These are phyloP conservation scores for Ormyrus thymus DNA, from an alignment of 2,888 invertebrate species.

Conservation along the genomic window DNA sequence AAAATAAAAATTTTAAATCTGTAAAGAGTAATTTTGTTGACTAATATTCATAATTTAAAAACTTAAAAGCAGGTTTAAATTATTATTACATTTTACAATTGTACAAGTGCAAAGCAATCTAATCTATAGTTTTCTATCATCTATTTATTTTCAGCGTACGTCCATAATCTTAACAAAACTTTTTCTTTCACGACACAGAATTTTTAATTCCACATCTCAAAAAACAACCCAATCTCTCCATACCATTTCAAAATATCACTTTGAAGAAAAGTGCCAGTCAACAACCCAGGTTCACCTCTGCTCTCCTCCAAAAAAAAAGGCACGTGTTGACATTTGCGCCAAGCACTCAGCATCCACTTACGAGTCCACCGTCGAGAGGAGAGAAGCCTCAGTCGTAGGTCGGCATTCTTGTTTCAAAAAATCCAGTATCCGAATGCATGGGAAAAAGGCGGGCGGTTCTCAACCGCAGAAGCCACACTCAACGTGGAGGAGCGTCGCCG, in stretches of 20 bases:
- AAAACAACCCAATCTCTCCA: too few species aligned
- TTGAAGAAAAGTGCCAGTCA: neutral
- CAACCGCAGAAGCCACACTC: conserved; percentile 58
- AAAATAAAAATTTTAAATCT: conserved; percentile 42
- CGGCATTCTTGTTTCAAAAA: too few species aligned
- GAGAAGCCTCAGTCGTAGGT: too few species aligned
- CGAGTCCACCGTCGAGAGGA: neutral
- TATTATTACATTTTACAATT: too few species aligned
- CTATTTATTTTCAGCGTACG: too few species aligned
- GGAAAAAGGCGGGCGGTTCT: conserved; percentile 62
- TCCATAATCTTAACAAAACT: too few species aligned
- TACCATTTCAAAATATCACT: too few species aligned
- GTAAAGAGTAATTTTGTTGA: conserved; percentile 1
- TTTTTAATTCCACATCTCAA: too few species aligned
- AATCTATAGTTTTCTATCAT: too few species aligned
- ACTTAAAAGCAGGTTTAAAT: too few species aligned
- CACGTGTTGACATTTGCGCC: conserved; percentile 17
- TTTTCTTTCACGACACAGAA: too few species aligned
- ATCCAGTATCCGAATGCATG: neutral
- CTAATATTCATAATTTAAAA: neutral
- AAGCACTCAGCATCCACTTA: neutral
- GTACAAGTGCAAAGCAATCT: too few species aligned
- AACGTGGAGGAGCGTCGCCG: conserved; percentile 5
- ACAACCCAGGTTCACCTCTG: neutral
- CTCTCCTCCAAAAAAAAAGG: conserved; percentile 6